These are phyloP conservation scores for Papilio dardanus DNA, from an alignment of 1,140 invertebrate genomes.

Conservation along the genomic window DNA sequence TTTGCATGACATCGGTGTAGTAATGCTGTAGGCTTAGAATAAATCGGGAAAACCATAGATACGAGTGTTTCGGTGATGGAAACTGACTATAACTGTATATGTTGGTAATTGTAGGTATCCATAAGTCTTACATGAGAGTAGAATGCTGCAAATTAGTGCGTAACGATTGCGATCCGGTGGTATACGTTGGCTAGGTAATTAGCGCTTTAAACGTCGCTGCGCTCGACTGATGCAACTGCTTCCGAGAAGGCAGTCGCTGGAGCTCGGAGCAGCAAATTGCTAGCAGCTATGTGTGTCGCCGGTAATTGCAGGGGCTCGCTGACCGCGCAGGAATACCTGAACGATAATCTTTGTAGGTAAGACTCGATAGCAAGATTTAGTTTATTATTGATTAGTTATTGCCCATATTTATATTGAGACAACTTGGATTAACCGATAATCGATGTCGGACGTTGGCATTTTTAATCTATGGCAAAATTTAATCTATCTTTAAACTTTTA, in stretches of 20 bases:
- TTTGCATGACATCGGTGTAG: too few relatives aligned
- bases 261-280: constrained; percentile 74
- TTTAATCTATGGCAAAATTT: too few relatives aligned
- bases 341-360: not conserved
- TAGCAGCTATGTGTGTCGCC: constrained; percentile 75
- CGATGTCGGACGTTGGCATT: too few relatives aligned
- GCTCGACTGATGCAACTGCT: constrained; percentile 68
- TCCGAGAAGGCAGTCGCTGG: constrained; percentile 73
- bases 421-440: too few relatives aligned
- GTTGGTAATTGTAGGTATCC: constrained; percentile 2
- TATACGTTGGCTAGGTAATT: constrained; percentile 60
- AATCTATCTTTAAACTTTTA: not conserved
- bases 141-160: constrained; percentile 35
- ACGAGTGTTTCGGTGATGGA: not conserved
- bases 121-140: constrained; percentile 34
- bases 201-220: constrained; percentile 70
- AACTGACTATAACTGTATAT: not conserved
- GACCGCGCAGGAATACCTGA: constrained; percentile 42
- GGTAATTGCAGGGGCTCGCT: constrained; percentile 70
- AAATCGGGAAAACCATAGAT: not conserved
- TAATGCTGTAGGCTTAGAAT: too few relatives aligned
- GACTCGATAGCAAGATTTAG: not conserved
- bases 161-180: constrained; percentile 41
- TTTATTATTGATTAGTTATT: not conserved
- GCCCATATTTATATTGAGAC: not conserved